A percentile compares a stretch with the other conserved stretches of the same genome.
Conservation (phyloP, 2,797 vertebrate genomes). For the Xyrichtys novacula region DNA sequence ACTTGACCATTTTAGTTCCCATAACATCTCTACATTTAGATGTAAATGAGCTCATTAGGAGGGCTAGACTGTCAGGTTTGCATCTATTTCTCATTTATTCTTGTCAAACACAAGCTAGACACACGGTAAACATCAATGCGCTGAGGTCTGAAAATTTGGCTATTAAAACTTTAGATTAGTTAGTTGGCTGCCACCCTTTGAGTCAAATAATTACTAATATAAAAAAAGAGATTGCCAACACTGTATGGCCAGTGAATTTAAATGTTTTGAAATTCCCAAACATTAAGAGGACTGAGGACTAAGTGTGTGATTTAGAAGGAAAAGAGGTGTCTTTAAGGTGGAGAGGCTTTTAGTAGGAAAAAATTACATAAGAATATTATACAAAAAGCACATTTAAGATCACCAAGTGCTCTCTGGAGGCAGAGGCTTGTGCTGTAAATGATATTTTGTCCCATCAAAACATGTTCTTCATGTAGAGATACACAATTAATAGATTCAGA, state of each 20-base stretch:
- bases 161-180: not conserved
- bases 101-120: conserved; percentile 40
- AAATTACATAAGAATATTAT: not conserved
- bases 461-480: not conserved
- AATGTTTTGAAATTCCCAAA: not conserved
- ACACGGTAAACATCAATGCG: not conserved
- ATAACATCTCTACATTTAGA: conserved; percentile 69
- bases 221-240: not conserved
- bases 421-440: not conserved
- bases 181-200: not conserved
- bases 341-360: not conserved
- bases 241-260: not conserved
- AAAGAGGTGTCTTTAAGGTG: not conserved
- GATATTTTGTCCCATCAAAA: not conserved
- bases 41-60: conserved; percentile 73
- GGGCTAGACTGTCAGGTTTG: conserved; percentile 54
- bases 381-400: not conserved
- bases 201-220: not conserved
- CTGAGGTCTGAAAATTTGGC: not conserved
- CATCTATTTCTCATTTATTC: conserved; percentile 67
- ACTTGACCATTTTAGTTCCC: conserved; percentile 60
- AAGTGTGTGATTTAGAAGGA: not conserved
- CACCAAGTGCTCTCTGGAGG: not conserved
- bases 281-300: not conserved
- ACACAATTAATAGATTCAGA: not conserved